Conservation (phyloP, 2,888 invertebrate species). For the Operophtera brumata region DNA sequence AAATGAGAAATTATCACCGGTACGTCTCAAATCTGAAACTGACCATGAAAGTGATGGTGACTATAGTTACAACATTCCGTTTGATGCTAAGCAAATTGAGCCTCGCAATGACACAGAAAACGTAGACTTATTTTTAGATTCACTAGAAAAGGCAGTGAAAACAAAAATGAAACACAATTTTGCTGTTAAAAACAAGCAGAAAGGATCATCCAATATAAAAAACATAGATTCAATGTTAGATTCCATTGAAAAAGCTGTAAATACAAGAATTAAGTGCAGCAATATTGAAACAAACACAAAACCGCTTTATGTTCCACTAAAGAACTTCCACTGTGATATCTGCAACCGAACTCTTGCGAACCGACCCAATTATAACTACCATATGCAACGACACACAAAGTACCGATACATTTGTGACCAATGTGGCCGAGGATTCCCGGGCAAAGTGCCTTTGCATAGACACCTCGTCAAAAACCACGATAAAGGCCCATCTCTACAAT, state of each 20-base stretch:
- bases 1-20: background rate
- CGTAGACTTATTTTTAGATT: slow-evolving; percentile 21
- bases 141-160: slow-evolving; percentile 23
- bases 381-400: slow-evolving; percentile 64
- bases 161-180: background rate
- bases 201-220: background rate
- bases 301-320: background rate
- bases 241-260: slow-evolving; percentile 13
- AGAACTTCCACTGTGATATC: slow-evolving; percentile 48
- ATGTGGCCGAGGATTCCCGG: slow-evolving; percentile 64
- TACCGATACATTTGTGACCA: slow-evolving; percentile 65
- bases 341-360: slow-evolving; percentile 60
- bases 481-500: slow-evolving; percentile 56
- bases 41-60: slow-evolving; percentile 15
- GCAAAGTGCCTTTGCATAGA: slow-evolving; percentile 48
- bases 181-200: background rate
- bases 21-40: slow-evolving; percentile 3
- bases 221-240: slow-evolving; percentile 13
- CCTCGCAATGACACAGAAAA: slow-evolving; percentile 7
- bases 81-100: slow-evolving; percentile 1
- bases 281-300: slow-evolving; percentile 1
- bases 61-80: background rate
- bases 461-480: slow-evolving; percentile 61
- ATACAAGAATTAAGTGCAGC: background rate
- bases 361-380: slow-evolving; percentile 51